A percentile compares a stretch with the other conserved stretches of the same genome.
These are phyloP conservation scores for Drosophila merina DNA, from an alignment of 2,888 invertebrate species.

Conservation along the genomic window DNA sequence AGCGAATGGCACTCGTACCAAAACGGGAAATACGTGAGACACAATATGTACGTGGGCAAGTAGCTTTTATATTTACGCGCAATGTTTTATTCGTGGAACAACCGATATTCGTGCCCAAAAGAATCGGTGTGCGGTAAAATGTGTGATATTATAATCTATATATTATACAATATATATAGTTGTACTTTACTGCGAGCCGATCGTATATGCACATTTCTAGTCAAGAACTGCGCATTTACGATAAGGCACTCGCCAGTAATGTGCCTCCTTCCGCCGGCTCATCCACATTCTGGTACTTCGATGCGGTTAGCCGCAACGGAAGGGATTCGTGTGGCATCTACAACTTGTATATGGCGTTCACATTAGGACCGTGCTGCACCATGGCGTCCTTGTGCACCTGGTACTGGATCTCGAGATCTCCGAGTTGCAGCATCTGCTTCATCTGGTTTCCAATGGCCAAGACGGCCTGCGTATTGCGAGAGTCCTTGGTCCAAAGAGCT, in stretches of 20 bases:
- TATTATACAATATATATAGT: neutral
- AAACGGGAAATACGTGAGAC: slow-evolving; percentile 31
- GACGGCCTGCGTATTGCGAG: slow-evolving; percentile 89
- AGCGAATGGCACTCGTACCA: slow-evolving; percentile 20
- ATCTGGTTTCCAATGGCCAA: slow-evolving; percentile 94
- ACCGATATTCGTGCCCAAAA: slow-evolving; percentile 1
- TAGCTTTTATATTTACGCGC: slow-evolving; percentile 19
- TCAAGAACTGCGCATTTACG: slow-evolving; percentile 42
- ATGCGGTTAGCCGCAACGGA: neutral
- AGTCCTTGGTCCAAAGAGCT: slow-evolving; percentile 95
- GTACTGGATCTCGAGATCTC: slow-evolving; percentile 86
- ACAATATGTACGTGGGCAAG: slow-evolving; percentile 18
- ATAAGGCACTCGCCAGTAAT: slow-evolving; percentile 4
- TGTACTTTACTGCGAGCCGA: slow-evolving; percentile 20
- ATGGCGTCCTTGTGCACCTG: slow-evolving; percentile 93
- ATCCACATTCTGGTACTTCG: neutral
- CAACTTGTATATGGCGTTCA: slow-evolving; percentile 85
- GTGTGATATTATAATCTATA: slow-evolving; percentile 10
- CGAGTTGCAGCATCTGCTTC: slow-evolving; percentile 91
- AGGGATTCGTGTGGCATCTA: slow-evolving; percentile 12
- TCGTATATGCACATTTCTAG: slow-evolving; percentile 50
- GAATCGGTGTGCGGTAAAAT: slow-evolving; percentile 16
- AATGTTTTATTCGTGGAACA: slow-evolving; percentile 31
- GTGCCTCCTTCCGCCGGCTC: neutral
- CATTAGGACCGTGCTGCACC: slow-evolving; percentile 91